phyloP scores from a whole-genome alignment of 2,113 vertebrate species.

The Glareola pratincola region DNA sequence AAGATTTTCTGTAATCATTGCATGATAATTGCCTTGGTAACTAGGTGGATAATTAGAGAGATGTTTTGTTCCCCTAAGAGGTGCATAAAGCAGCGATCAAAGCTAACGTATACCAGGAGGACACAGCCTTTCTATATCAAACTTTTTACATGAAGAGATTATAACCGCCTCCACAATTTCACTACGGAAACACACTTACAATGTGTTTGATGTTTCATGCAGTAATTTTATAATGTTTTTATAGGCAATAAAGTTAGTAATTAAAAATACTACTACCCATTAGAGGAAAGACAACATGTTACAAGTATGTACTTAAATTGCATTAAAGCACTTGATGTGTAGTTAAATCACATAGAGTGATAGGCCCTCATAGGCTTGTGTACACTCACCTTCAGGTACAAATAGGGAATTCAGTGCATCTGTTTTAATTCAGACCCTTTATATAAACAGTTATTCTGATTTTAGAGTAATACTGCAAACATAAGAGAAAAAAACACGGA shows the following conservation, averaged over 20 bases:
- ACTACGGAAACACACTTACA: neutral
- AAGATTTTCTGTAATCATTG: neutral
- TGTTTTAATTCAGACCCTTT: neutral
- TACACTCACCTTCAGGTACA: neutral
- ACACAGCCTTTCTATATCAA: neutral
- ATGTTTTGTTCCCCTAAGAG: neutral
- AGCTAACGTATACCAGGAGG: neutral
- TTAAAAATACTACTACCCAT: neutral
- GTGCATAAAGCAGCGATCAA: neutral
- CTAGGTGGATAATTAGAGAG: neutral
- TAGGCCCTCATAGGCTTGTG: neutral
- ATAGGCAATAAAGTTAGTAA: neutral
- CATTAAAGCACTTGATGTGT: neutral
- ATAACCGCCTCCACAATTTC: neutral
- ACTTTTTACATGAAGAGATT: neutral
- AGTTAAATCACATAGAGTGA: neutral
- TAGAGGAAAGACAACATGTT: neutral
- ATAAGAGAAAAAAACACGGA: neutral
- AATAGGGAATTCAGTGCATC: neutral
- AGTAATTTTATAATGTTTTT: neutral
- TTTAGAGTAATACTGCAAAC: neutral
- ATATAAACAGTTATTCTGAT: neutral
- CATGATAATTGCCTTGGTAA: neutral
- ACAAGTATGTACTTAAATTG: neutral
- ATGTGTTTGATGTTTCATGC: neutral